These are phyloP conservation scores for Cromileptes altivelis DNA, from an alignment of 2,113 vertebrate species.

Conservation along the genomic window DNA sequence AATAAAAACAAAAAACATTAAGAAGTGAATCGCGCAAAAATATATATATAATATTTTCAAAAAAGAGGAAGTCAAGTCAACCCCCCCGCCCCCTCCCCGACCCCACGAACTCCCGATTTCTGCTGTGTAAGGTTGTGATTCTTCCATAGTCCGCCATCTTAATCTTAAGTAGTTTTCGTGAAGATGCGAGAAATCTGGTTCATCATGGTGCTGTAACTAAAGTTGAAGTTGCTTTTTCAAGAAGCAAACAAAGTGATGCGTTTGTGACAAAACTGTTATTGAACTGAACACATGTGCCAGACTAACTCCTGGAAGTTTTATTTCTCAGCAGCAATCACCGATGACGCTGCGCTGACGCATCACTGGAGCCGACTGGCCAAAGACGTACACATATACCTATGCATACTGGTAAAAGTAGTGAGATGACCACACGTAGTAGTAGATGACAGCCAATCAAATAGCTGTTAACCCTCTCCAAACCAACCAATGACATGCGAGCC, in stretches of 20 bases:
- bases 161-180: constrained; percentile 20
- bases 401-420: constrained; percentile 68
- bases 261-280: constrained; percentile 33
- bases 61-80: constrained; percentile 73
- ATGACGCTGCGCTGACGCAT: constrained; percentile 10
- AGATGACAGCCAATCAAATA: constrained; percentile 66
- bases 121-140: constrained; percentile 40
- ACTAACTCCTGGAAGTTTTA: constrained; percentile 49
- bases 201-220: constrained; percentile 13
- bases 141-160: constrained; percentile 38
- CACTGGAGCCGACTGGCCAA: constrained; percentile 46
- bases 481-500: constrained; percentile 75
- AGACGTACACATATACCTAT: constrained; percentile 48
- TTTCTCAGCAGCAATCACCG: constrained; percentile 2
- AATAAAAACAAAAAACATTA: constrained; percentile 69
- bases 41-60: constrained; percentile 80
- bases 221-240: constrained; percentile 45
- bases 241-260: constrained; percentile 41
- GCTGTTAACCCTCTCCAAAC: constrained; percentile 69
- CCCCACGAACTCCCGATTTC: constrained; percentile 61
- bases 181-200: constrained; percentile 47
- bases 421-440: constrained; percentile 70
- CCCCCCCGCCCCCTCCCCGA: constrained; percentile 40
- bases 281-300: constrained; percentile 43
- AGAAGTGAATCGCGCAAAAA: constrained; percentile 77